Evolutionary conservation across 2,113 vertebrate species (phyloP), one percentile per base, ranked within the genome.

Genomic region (Heteronetta atricapilla): DNA sequence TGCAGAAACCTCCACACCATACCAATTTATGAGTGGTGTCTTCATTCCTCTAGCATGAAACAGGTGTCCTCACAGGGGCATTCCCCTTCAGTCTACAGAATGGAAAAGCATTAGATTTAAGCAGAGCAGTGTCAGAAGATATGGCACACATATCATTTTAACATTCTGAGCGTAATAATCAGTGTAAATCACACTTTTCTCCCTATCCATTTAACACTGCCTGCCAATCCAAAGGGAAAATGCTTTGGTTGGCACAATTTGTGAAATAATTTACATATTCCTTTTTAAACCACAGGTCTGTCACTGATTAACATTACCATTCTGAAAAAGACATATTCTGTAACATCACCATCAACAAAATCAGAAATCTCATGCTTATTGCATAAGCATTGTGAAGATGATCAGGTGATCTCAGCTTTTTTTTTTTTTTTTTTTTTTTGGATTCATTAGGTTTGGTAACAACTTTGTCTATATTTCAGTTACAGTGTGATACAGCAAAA

Each of bases 211-310:
- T 74, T 60, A 70, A 68, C 11, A 2, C 25, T 76, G 62, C 28
- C 70, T 62, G 19, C 16, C 78, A 93, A 93, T 48, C 36, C n/a
- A 87, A 87, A 72, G n/a, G 11, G 31, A 40, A 89, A 78, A 55
- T 0, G 62, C 40, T 72, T 84, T 60, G 5, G 0, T 42, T 66
- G 34, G 8, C 38, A 77, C 3, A 6, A 55, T 63, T 33, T 81
- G 9, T 55, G 10, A 34, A 36, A 62, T 3, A 38, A 13, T 56
- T 69, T 64, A 3, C 17, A 28, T 38, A 69, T 90, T 86, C 33
- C 73, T 34, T 53, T 42, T 34, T 10, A 66, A 74, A 81, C 7
- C 28, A 53, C 46, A 46, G 8, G 17, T 72, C 46, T 70, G 5
- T 29, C 52, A 80, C 1, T 77, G 63, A 83, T 62, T 80, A n/a